Evolutionary conservation across 2,888 invertebrate species (phyloP).

Genomic region (Agrotis segetum): DNA sequence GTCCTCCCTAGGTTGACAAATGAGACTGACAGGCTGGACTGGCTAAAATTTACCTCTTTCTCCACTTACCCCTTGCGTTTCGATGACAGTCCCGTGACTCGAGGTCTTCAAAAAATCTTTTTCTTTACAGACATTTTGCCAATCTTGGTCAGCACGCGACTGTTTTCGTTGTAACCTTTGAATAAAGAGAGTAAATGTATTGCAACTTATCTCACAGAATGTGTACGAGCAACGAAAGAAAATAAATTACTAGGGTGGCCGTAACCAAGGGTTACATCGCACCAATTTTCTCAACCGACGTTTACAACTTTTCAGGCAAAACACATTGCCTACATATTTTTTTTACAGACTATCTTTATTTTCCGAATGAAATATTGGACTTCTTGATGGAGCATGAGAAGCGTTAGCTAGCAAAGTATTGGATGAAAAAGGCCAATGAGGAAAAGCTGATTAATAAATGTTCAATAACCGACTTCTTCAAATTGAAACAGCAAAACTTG

Average conservation of each 20-base stretch:
- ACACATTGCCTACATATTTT: constrained; percentile 31
- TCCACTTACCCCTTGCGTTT: too few species aligned
- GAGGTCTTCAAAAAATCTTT: too few species aligned
- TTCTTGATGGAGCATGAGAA: neutral
- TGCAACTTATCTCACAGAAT: constrained; percentile 52
- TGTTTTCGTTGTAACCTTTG: constrained; percentile 26
- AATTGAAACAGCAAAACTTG: neutral
- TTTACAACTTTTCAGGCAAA: constrained; percentile 55
- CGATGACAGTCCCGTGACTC: too few species aligned
- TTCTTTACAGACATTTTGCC: neutral
- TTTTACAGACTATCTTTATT: neutral
- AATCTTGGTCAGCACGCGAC: constrained; percentile 25
- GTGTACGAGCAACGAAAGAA: constrained; percentile 43
- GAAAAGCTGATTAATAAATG: neutral
- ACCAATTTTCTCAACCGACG: constrained; percentile 50
- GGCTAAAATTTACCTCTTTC: too few species aligned
- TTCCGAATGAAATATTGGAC: neutral
- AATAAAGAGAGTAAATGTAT: constrained; percentile 49
- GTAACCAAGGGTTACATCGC: constrained; percentile 51
- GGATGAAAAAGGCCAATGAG: neutral
- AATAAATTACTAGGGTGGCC: constrained; percentile 48
- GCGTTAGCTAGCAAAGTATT: neutral
- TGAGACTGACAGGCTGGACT: too few species aligned
- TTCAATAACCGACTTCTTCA: too few species aligned
- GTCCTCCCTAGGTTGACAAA: too few species aligned